Evolutionary conservation across 2,113 vertebrate genomes (phyloP).

Genomic region (Pelodiscus sinensis): DNA sequence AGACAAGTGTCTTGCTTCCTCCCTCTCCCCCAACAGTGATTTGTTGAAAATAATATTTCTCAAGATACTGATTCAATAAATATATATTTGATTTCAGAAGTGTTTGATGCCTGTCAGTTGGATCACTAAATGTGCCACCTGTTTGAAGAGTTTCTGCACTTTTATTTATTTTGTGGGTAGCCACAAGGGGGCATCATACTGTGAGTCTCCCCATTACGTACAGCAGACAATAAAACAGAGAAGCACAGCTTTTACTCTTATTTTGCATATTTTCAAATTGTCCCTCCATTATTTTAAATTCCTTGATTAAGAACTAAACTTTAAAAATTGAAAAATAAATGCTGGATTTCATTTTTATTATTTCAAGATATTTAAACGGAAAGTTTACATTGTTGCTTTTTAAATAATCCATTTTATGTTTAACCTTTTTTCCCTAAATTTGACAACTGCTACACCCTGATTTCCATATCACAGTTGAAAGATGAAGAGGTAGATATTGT

Average conservation of each 20-base stretch:
- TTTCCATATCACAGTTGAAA: neutral
- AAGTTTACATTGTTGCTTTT: fast-evolving
- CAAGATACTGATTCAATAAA: fast-evolving
- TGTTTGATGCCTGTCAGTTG: neutral
- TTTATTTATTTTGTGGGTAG: slow-evolving; percentile 18
- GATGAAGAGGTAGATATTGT: neutral
- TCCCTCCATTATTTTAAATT: neutral
- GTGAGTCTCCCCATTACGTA: neutral
- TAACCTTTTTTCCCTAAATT: neutral
- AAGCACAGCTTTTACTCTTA: neutral
- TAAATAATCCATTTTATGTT: neutral
- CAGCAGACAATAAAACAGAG: neutral
- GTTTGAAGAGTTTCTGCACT: neutral
- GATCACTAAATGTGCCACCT: neutral
- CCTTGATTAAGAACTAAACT: neutral
- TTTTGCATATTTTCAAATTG: neutral
- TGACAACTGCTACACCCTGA: neutral
- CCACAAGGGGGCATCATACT: slow-evolving; percentile 70
- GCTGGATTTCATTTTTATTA: neutral
- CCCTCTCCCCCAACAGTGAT: neutral
- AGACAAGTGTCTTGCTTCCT: neutral
- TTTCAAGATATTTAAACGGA: neutral
- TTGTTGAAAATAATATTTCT: neutral
- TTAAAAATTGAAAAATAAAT: fast-evolving
- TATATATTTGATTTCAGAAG: neutral